Base-by-base conservation (phyloP, 2,113 vertebrate species). In the Nerophis ophidion region DNA sequence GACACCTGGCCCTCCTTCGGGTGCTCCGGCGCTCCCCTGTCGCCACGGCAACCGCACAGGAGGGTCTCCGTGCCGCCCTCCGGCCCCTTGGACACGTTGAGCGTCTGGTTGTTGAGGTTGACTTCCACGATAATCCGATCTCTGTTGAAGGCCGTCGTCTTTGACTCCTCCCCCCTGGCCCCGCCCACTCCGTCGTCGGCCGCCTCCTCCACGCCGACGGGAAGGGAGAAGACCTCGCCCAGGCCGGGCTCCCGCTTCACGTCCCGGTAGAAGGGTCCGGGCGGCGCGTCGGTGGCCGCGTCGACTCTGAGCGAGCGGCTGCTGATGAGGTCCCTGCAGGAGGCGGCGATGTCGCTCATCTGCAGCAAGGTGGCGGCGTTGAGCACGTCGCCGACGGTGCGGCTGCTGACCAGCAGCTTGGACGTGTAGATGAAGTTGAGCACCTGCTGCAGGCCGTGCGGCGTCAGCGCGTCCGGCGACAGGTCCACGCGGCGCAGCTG, bases 61-160 rank as follows among this genome's bases (percentile, higher is more conserved):
- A n/a, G 63, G 2, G 71, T 35, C 1, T 0, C 0, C 74, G 72
- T 0, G 83, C 63, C 0, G 5, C 93, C 91, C 70, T 97, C 94
- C 0, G 65, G 89, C 16, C 95, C 95, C 34, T 95, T 97, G 40
- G 94, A 98, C 70, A 98, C 96, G 0, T 98, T 97, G 35, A 98
- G 89, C 0, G 95, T 98, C 85, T 98, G 95, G 85, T 98, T 98
- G 87, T 98, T 98, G 70, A 98, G 92, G 79, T 98, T 98, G 75
- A 98, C 96, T 87, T 98, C 96, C 55, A 98, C 96, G 0, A 98
- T 98, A 86, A 98, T 98, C 84, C 97, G 96, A 68, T 98, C 93
- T 6, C 90, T 74, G 74, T 89, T 94, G 78, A 92, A 94, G 0
- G 92, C 91, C 1, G 91, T 57, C 8, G 82, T 83, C 62, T 92